Conservation (phyloP, 2,113 vertebrate genomes). For the Sinosuthora webbiana region DNA sequence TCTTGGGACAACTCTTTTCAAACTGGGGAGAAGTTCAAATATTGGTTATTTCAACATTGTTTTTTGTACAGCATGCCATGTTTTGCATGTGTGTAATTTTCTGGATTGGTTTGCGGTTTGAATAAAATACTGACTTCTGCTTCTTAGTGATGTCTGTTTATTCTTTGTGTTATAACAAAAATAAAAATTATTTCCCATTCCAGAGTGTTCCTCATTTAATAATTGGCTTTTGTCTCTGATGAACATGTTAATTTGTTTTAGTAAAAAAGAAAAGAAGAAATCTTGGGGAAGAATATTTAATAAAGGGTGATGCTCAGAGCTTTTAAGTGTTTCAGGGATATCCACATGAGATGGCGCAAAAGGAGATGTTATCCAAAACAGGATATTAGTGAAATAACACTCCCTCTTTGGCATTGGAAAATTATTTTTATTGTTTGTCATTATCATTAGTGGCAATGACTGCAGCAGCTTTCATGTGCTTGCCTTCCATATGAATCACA, state of each 20-base stretch:
- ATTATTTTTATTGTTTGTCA: not conserved
- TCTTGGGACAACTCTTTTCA: not conserved
- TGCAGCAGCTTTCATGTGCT: not conserved
- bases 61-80: conserved; percentile 9
- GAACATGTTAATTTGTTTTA: not conserved
- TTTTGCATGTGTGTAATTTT: conserved; percentile 15
- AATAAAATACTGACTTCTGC: conserved; percentile 26
- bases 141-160: not conserved
- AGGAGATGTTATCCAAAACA: not conserved
- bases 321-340: not conserved
- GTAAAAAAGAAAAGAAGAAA: not conserved
- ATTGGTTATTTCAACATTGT: not conserved
- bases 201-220: not conserved
- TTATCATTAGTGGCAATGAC: not conserved
- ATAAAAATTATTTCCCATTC: not conserved
- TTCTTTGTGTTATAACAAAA: not conserved
- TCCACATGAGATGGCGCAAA: not conserved
- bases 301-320: not conserved
- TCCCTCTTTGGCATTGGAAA: not conserved
- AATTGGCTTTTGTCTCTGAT: not conserved
- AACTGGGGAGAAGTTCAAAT: not conserved
- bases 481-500: not conserved
- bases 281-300: not conserved
- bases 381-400: not conserved
- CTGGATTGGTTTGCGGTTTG: not conserved